Conservation (phyloP, 2,113 vertebrate species). For the Onychostruthus taczanowskii region DNA sequence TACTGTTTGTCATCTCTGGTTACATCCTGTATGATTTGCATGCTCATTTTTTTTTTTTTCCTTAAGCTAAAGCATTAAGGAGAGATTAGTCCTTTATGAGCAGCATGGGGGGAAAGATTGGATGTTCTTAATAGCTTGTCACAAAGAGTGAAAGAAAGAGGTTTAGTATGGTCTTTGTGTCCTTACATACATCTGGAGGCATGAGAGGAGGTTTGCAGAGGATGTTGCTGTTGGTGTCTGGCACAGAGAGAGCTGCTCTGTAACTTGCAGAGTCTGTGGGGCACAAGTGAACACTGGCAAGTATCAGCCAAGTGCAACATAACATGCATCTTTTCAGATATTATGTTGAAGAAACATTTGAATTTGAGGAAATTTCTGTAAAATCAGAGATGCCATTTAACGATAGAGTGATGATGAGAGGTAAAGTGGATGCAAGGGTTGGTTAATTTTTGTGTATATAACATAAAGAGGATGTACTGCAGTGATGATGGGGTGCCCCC, state of each 20-base stretch:
- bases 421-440: background rate
- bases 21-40: conserved; percentile 27
- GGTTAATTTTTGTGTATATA: background rate
- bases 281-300: background rate
- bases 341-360: background rate
- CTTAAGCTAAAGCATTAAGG: conserved; percentile 33
- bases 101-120: conserved; percentile 6
- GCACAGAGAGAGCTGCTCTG: background rate
- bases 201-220: background rate
- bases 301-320: background rate
- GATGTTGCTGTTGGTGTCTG: background rate
- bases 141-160: conserved; percentile 43
- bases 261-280: background rate
- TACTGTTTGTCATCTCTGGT: background rate
- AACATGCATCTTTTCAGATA: background rate
- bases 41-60: conserved; percentile 18
- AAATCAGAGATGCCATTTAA: background rate
- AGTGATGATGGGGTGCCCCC: background rate
- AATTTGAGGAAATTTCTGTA: background rate
- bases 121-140: conserved; percentile 57
- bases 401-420: background rate
- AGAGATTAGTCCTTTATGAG: conserved; percentile 50
- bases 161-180: conserved; percentile 49
- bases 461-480: background rate
- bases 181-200: conserved; percentile 27